A percentile compares a stretch with the other conserved stretches of the same genome.
phyloP scores from a whole-genome alignment of 2,113 vertebrate genomes.

The Machaerirhynchus nigripectus region DNA sequence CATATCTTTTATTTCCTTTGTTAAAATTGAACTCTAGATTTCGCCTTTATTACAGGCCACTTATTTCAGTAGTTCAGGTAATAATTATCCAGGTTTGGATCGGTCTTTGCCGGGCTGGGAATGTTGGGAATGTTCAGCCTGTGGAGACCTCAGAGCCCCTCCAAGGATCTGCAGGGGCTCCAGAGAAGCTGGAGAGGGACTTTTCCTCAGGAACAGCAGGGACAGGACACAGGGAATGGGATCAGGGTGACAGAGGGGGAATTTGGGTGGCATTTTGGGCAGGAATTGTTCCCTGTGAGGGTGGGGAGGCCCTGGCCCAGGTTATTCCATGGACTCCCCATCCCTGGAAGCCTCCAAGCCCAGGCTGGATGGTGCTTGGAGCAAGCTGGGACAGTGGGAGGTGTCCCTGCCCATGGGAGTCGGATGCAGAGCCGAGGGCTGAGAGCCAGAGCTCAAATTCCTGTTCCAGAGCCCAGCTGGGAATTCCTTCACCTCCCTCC shows the following conservation, averaged over 20 bases:
- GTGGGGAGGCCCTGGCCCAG: background rate
- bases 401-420: background rate
- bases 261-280: fast-evolving
- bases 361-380: fast-evolving
- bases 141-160: background rate
- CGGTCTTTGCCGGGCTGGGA: background rate
- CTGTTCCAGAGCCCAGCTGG: background rate
- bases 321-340: background rate
- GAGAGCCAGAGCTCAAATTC: background rate
- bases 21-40: background rate
- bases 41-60: too few relatives aligned
- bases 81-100: background rate
- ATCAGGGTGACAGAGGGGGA: background rate
- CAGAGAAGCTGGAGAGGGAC: background rate
- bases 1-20: background rate
- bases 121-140: background rate
- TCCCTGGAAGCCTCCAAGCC: background rate
- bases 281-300: background rate
- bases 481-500: background rate
- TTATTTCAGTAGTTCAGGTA: background rate
- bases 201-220: background rate
- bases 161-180: too few relatives aligned
- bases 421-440: background rate
- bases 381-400: background rate
- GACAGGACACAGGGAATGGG: background rate